Conservation (phyloP, 1,140 invertebrate genomes). For the Drosophila yakuba region DNA sequence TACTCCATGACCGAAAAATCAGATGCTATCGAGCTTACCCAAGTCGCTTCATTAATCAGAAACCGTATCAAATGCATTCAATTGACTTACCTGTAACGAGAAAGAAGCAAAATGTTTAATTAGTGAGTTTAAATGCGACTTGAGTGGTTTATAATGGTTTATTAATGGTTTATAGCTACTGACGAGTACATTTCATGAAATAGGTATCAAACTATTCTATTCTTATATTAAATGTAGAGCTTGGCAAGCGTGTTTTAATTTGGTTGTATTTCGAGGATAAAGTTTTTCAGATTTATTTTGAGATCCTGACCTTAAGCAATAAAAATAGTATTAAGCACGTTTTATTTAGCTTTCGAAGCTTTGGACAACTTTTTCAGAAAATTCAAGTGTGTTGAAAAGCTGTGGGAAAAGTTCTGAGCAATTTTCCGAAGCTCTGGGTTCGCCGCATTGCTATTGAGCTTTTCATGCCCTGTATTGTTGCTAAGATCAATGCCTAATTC, state of each 20-base stretch:
- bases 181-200: no score
- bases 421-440: constrained; percentile 23
- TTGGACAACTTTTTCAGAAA: not conserved
- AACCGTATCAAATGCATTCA: not conserved
- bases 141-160: no score
- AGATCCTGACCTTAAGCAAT: constrained; percentile 52
- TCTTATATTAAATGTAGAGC: no score
- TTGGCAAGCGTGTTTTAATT: not conserved
- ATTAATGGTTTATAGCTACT: no score
- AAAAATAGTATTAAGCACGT: constrained; percentile 13
- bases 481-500: not conserved
- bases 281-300: not conserved
- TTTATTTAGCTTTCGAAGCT: constrained; percentile 21
- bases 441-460: constrained; percentile 9
- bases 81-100: constrained; percentile 62
- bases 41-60: not conserved
- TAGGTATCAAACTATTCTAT: no score
- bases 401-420: not conserved
- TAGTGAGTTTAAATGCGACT: not conserved
- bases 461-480: not conserved
- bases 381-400: constrained; percentile 26
- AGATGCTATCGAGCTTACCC: constrained; percentile 26
- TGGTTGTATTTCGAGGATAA: not conserved
- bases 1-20: not conserved
- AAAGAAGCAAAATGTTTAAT: not conserved